phyloP scores from a whole-genome alignment of 2,888 invertebrate species.

The Aelia acuminata region DNA sequence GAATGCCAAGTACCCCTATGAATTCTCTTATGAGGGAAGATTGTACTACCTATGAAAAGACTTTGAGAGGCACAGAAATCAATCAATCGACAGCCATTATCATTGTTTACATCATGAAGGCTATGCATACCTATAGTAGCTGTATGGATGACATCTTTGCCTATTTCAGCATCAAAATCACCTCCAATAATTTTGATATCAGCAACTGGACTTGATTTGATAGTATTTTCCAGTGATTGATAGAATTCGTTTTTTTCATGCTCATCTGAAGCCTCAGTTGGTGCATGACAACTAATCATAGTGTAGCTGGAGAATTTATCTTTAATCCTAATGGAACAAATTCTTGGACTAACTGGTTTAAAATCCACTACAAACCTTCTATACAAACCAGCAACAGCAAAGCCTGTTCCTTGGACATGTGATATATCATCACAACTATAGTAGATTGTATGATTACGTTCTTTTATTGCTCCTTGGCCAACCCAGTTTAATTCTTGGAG shows the following conservation, averaged over 20 bases:
- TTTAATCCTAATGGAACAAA: slow-evolving; percentile 49
- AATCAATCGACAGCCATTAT: not conserved
- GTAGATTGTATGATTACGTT: not conserved
- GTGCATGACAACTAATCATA: slow-evolving; percentile 7
- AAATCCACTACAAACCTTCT: slow-evolving; percentile 1
- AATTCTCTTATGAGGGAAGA: not conserved
- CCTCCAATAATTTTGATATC: not conserved
- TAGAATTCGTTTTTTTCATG: slow-evolving; percentile 33
- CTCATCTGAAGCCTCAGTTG: slow-evolving; percentile 14
- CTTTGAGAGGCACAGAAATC: not conserved
- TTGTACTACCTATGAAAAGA: not conserved
- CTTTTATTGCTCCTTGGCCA: slow-evolving; percentile 17
- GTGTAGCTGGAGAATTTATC: not conserved
- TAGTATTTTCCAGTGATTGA: not conserved
- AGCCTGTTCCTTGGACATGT: slow-evolving; percentile 15
- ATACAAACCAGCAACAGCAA: not conserved
- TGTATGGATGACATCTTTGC: not conserved
- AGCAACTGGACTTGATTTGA: not conserved
- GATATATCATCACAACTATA: slow-evolving; percentile 50
- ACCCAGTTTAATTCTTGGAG: slow-evolving; percentile 55
- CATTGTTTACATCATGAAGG: not conserved
- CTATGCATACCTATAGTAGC: not conserved
- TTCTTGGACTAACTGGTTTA: not conserved
- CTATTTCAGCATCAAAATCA: not conserved
- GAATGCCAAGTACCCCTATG: slow-evolving; percentile 6